These are phyloP conservation scores for Syncerus caffer DNA, from an alignment of 2,797 vertebrate genomes.

Conservation along the genomic window DNA sequence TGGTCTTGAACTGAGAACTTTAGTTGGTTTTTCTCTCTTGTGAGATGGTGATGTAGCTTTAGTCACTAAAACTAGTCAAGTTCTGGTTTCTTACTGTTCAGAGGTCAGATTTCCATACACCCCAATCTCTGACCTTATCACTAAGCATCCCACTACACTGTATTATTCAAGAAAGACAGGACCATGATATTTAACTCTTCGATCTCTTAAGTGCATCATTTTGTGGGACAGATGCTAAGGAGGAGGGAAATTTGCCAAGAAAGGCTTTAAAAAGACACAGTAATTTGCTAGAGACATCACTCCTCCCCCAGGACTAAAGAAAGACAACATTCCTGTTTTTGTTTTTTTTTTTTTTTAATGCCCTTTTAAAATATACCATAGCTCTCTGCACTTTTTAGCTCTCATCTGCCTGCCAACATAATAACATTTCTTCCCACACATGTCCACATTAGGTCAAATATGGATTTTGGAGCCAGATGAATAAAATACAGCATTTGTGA, in stretches of 20 bases:
- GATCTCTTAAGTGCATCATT: not conserved
- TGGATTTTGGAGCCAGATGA: constrained; percentile 47
- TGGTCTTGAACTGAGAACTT: not conserved
- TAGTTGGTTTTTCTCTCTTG: not conserved
- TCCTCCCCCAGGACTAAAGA: constrained; percentile 5
- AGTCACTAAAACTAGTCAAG: not conserved
- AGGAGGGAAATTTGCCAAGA: constrained; percentile 14
- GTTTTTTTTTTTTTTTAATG: not conserved
- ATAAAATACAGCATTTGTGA: constrained; percentile 65
- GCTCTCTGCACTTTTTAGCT: constrained; percentile 44
- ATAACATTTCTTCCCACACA: constrained; percentile 22
- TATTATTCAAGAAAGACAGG: not conserved
- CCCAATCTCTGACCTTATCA: not conserved
- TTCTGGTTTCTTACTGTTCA: not conserved
- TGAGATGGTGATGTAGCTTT: not conserved
- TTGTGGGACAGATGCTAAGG: not conserved
- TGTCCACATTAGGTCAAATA: constrained; percentile 54
- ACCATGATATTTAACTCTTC: constrained; percentile 35
- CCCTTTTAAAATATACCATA: constrained; percentile 44
- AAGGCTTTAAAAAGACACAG: constrained; percentile 8
- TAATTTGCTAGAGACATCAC: constrained; percentile 37
- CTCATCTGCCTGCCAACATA: constrained; percentile 31
- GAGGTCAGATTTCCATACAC: not conserved
- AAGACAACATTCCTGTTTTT: not conserved
- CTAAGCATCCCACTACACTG: not conserved